Evolutionary conservation across 2,113 vertebrate species (phyloP).

Genomic region (Anser cygnoides): DNA sequence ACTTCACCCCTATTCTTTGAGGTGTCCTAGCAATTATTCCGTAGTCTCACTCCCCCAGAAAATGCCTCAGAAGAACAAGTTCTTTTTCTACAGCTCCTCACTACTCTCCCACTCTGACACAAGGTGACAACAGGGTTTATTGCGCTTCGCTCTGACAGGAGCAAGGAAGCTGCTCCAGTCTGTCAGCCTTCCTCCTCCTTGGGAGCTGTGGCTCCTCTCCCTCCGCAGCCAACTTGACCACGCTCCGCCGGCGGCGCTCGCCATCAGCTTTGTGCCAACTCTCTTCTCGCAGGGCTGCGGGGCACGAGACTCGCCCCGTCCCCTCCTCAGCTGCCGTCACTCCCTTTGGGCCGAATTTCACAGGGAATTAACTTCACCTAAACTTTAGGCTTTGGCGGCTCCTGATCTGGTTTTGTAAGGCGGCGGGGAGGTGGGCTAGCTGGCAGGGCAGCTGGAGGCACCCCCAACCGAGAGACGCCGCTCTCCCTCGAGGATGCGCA

Average conservation of each 20-base stretch:
- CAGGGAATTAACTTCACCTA: background rate
- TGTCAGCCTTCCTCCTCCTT: background rate
- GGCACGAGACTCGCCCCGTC: background rate
- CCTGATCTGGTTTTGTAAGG: background rate
- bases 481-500: background rate
- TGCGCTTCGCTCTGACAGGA: background rate
- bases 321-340: background rate
- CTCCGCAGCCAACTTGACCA: background rate
- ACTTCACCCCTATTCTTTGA: background rate
- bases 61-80: background rate
- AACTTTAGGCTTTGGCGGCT: background rate
- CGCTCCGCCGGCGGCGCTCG: fast-evolving
- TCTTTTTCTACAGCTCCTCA: background rate
- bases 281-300: background rate
- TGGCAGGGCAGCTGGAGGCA: background rate
- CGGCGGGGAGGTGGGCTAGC: fast-evolving
- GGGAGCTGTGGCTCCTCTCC: background rate
- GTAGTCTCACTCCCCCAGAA: background rate
- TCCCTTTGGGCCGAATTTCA: background rate
- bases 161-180: background rate
- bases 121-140: background rate
- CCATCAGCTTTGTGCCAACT: background rate
- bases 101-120: background rate
- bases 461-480: background rate
- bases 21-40: background rate